Conservation (phyloP, 2,888 invertebrate genomes). For the Eilema griseolum region DNA sequence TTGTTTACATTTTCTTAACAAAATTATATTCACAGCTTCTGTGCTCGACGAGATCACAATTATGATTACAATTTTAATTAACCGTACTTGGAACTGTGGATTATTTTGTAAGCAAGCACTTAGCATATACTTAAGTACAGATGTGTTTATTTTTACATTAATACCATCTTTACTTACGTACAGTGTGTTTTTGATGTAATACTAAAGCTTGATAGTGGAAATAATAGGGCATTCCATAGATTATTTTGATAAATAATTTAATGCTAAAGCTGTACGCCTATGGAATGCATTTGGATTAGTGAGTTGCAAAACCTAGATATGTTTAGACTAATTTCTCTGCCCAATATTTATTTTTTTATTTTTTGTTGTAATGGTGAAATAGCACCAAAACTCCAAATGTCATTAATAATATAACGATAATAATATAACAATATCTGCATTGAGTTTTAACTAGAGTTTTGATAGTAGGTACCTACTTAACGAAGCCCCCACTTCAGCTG, state of each 20-base stretch:
- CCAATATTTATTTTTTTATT: too few species aligned
- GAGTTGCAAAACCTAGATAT: background rate
- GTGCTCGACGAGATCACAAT: constrained; percentile 31
- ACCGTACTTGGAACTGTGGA: constrained; percentile 25
- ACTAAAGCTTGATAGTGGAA: background rate
- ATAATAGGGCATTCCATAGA: background rate
- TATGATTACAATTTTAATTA: constrained; percentile 32
- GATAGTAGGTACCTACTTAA: background rate
- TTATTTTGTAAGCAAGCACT: constrained; percentile 38
- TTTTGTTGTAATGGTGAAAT: too few species aligned
- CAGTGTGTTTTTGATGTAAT: background rate
- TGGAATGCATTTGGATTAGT: background rate
- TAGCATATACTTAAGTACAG: background rate
- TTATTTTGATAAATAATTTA: background rate
- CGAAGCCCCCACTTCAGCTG: background rate
- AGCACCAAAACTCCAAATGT: too few species aligned
- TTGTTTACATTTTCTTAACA: constrained; percentile 12
- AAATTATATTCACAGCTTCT: constrained; percentile 14
- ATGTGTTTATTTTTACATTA: background rate
- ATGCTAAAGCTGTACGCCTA: background rate
- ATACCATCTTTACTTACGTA: background rate
- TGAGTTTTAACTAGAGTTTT: background rate
- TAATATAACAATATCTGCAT: too few species aligned
- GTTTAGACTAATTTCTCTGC: too few species aligned
- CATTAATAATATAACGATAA: too few species aligned